Base-by-base conservation (phyloP, 2,888 invertebrate species). In the Eretmocerus hayati region DNA sequence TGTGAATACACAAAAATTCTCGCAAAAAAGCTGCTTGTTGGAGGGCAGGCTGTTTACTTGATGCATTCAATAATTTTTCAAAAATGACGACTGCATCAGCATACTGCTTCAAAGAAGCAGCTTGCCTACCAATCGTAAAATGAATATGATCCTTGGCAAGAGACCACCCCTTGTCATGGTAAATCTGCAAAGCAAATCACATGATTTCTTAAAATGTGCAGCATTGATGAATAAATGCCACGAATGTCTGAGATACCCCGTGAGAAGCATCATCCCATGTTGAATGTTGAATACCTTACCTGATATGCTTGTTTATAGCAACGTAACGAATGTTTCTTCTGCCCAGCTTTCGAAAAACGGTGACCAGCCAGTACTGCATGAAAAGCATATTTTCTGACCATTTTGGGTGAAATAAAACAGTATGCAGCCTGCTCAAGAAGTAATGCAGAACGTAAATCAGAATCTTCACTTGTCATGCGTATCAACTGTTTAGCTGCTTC, bases 361-460 rank as follows among this genome's bases (percentile, higher is more conserved):
- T 99, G 94, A 0, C 97, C 97, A 16, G 97, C 90, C 19, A 99
- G 77, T 18, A 97, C 94, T 78, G 93, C 88, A 65, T 97, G 94
- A 72, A 97, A 94, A 15, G 95, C 90, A 69, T 92, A 95, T 72
- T 96, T 96, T 44, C 95, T 78, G 58, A 87, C 81, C 86, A 91
- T 87, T 45, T 78, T 79, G 22, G 83, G 81, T 4, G 74, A 75
- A 31, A 94, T 75, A 67, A 92, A 97, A 67, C 93, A 92, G 64
- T 93, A 87, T 0, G 96, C 87, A 0, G 96, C 95, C 71, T 96
- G 95, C 71, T 99, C 97, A 41, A 97, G 75, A 46, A 97, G 74
- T 64, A 99, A 76, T 6, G 95, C 97, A 57, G 93, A 93, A 47
- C 93, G 81, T 46, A 99, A 75, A 74, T 97, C 96, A n/a, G 93